Percentiles rank a stretch among this genome's conserved stretches.
phyloP scores from a whole-genome alignment of 2,888 invertebrate species.

The Rhodophaea formosa region DNA sequence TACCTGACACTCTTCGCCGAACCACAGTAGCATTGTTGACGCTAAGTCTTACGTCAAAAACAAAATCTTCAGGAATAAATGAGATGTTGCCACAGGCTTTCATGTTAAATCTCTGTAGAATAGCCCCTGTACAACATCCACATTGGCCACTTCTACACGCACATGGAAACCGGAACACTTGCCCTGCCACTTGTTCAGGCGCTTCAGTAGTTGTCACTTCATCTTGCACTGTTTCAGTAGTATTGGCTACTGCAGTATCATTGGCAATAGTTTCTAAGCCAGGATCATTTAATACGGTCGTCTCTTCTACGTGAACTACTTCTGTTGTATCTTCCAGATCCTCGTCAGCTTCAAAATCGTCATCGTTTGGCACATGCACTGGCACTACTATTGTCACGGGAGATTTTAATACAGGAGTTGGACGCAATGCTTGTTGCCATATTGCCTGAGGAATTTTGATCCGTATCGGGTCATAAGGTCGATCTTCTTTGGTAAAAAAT shows the following conservation, averaged over 20 bases:
- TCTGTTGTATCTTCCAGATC: conserved; percentile 40
- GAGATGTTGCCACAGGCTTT: conserved; percentile 89
- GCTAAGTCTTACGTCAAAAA: conserved; percentile 86
- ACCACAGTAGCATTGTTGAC: conserved; percentile 88
- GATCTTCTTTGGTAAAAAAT: conserved; percentile 42
- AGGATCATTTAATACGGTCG: conserved; percentile 29
- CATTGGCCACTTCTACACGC: conserved; percentile 83
- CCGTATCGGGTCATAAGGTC: conserved; percentile 56
- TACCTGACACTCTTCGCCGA: conserved; percentile 87
- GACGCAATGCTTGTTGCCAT: conserved; percentile 62
- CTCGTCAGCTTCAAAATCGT: conserved; percentile 40
- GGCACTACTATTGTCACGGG: conserved; percentile 65
- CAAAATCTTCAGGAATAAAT: conserved; percentile 91
- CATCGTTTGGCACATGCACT: conserved; percentile 62
- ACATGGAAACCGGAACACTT: conserved; percentile 82
- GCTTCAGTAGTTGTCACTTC: conserved; percentile 38
- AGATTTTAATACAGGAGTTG: conserved; percentile 66
- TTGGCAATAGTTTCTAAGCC: conserved; percentile 31
- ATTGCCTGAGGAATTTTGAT: conserved; percentile 56
- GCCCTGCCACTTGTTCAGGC: conserved; percentile 56
- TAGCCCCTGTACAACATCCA: conserved; percentile 85
- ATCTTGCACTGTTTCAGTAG: conserved; percentile 44
- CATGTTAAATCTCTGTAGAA: conserved; percentile 84
- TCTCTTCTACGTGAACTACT: conserved; percentile 29
- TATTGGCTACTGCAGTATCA: conserved; percentile 32